phyloP scores from a whole-genome alignment of 2,797 vertebrate species.

The Chloroceryle inda region DNA sequence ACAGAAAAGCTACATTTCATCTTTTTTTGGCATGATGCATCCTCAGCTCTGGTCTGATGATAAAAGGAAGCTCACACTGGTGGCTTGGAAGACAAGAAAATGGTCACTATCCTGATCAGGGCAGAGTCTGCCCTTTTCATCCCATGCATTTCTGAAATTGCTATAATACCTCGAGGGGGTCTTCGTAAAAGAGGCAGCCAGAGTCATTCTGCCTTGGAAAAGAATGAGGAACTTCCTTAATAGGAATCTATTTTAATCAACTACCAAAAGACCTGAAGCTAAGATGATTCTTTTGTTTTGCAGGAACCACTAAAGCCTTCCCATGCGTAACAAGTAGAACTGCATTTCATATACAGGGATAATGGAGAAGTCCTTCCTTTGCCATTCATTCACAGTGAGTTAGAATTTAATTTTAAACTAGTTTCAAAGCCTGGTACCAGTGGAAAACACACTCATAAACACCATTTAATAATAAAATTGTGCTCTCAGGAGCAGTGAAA shows the following conservation, averaged over 20 bases:
- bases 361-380: not conserved
- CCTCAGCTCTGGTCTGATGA: not conserved
- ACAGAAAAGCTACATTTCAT: not conserved
- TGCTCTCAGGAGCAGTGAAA: not conserved
- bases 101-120: not conserved
- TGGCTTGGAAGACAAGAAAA: not conserved
- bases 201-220: not conserved
- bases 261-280: not conserved
- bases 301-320: not conserved
- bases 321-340: not conserved
- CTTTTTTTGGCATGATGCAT: too few relatives aligned
- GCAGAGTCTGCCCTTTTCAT: not conserved
- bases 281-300: not conserved
- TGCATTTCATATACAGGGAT: not conserved
- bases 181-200: not conserved
- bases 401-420: not conserved
- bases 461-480: not conserved
- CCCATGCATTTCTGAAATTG: not conserved
- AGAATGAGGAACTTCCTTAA: not conserved
- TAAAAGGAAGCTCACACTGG: not conserved
- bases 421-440: not conserved
- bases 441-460: not conserved
- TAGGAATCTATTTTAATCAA: not conserved
- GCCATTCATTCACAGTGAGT: not conserved
- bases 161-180: rapidly evolving